Conservation (phyloP, 2,113 vertebrate species). For the Vanacampus margaritifer region DNA sequence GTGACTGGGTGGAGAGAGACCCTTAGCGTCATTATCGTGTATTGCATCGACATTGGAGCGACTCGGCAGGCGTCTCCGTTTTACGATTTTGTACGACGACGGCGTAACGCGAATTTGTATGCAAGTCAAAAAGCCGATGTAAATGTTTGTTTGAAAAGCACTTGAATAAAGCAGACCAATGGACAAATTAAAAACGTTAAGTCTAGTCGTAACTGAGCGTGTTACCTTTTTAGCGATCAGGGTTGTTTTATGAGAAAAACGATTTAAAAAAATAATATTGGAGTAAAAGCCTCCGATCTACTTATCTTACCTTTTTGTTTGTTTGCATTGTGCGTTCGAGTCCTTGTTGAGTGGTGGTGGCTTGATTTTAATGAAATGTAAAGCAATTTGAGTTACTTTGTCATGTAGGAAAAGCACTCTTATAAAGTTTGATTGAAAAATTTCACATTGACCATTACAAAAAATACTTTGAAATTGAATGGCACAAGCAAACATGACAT, state of each 20-base stretch:
- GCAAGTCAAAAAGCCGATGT: neutral
- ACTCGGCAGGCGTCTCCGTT: neutral
- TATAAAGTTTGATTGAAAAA: too few species aligned
- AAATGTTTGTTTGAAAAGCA: neutral
- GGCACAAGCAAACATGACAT: too few species aligned
- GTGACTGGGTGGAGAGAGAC: neutral
- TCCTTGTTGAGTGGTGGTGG: too few species aligned
- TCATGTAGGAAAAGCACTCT: too few species aligned
- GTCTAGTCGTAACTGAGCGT: neutral
- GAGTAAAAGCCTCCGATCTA: too few species aligned
- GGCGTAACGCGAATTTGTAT: neutral
- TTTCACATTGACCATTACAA: neutral
- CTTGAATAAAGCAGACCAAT: neutral
- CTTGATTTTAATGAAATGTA: too few species aligned
- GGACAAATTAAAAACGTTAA: neutral
- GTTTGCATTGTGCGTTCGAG: too few species aligned
- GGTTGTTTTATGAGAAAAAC: neutral
- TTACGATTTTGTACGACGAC: too few species aligned
- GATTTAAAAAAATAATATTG: too few species aligned
- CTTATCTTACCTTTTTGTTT: too few species aligned
- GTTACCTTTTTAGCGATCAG: neutral
- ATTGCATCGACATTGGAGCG: neutral
- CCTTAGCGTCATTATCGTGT: neutral
- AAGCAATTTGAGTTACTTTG: too few species aligned
- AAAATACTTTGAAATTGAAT: neutral